These are phyloP conservation scores for Trimorus sp. DNA, from an alignment of 2,888 invertebrate genomes.

Conservation along the genomic window DNA sequence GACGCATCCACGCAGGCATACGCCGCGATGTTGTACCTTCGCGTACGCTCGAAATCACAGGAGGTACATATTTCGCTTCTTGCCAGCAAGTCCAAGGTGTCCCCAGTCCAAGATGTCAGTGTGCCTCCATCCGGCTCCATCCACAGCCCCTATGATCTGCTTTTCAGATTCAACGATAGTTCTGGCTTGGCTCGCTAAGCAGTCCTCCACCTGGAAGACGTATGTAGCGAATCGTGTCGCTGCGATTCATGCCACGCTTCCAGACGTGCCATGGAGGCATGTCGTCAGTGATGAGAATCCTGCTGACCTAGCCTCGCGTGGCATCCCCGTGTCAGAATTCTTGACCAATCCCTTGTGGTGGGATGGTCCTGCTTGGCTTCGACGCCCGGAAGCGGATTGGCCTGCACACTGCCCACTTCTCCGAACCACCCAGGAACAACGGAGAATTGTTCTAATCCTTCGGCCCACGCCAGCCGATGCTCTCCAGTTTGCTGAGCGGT, in stretches of 20 bases:
- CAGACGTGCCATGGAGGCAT: background rate
- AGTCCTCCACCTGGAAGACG: slow-evolving; percentile 1
- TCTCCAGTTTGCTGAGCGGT: no score
- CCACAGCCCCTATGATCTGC: no score
- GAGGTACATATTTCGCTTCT: background rate
- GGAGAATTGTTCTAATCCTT: no score
- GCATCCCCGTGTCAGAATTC: background rate
- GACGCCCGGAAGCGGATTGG: no score
- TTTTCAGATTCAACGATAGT: no score
- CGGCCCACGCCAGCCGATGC: no score
- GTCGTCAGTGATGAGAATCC: background rate
- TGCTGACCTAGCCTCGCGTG: background rate
- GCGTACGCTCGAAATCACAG: background rate
- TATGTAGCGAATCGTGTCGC: background rate
- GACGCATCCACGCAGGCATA: background rate
- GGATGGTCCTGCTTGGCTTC: no score
- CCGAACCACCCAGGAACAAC: no score
- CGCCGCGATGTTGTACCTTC: background rate
- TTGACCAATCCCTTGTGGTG: background rate
- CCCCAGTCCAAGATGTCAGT: background rate
- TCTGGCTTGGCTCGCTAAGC: no score
- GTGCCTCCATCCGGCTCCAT: no score
- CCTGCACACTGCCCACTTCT: no score
- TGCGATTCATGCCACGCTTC: background rate
- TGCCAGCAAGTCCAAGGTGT: background rate